Evolutionary conservation across 2,113 vertebrate species (phyloP).

Genomic region (Ardeotis arabs): DNA sequence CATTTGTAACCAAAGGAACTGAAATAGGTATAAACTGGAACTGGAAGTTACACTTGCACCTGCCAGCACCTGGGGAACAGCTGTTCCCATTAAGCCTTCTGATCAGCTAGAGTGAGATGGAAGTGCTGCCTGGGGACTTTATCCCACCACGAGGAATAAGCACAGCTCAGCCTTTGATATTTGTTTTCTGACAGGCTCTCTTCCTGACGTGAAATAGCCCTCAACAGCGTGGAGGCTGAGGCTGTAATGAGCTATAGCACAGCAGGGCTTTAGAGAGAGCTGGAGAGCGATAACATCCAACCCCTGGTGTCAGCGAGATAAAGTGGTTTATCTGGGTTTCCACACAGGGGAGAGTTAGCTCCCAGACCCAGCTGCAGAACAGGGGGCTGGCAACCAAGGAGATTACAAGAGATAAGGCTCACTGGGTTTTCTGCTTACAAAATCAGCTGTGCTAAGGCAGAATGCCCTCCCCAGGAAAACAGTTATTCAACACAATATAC

Average conservation of each 20-base stretch:
- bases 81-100: not conserved
- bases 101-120: not conserved
- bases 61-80: not conserved
- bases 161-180: not conserved
- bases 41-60: not conserved
- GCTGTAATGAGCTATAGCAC: not conserved
- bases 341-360: not conserved
- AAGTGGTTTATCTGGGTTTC: conserved; percentile 11
- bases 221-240: not conserved
- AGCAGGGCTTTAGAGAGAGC: not conserved
- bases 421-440: not conserved
- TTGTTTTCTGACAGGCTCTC: not conserved
- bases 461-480: not conserved
- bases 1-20: not conserved
- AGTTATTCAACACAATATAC: not conserved
- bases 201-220: not conserved
- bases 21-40: not conserved
- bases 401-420: not conserved
- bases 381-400: not conserved
- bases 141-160: not conserved
- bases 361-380: not conserved
- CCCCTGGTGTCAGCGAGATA: not conserved
- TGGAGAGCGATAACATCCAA: not conserved
- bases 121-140: not conserved
- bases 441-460: not conserved